Percentiles rank a stretch among this genome's conserved stretches.
Conservation (phyloP, 2,797 vertebrate species). For the Myiotriccus ornatus region DNA sequence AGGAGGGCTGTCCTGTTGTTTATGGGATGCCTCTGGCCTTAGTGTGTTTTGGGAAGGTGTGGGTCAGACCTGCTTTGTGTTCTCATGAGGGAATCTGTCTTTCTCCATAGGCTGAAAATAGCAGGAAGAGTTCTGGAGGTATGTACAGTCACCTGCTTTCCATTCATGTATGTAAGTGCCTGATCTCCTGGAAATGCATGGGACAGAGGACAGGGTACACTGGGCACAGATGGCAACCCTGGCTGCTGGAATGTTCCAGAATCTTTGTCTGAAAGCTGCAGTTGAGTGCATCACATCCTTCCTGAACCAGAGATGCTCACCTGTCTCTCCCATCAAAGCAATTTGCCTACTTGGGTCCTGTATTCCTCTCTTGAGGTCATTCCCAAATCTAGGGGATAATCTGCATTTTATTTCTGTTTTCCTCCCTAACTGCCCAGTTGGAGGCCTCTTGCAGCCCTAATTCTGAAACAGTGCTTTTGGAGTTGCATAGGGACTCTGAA, state of each 20-base stretch:
- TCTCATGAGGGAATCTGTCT: background rate
- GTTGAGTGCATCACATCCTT: fast-evolving
- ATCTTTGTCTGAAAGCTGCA: background rate
- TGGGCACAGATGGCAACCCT: background rate
- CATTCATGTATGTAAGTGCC: fast-evolving
- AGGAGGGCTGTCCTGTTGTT: background rate
- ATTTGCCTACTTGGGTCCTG: background rate
- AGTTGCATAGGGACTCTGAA: background rate
- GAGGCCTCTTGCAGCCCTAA: background rate
- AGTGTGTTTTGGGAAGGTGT: background rate
- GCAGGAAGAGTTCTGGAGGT: conserved; percentile 79
- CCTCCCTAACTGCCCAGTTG: background rate
- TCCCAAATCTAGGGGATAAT: background rate
- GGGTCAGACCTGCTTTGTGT: background rate
- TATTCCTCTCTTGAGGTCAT: background rate
- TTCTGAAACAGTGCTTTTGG: background rate
- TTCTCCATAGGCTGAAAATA: conserved; percentile 74
- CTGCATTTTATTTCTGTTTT: background rate
- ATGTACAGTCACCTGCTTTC: background rate
- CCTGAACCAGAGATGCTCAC: background rate
- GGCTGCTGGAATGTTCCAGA: background rate
- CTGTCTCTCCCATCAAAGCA: background rate
- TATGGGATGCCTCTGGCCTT: background rate
- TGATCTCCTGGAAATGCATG: background rate
- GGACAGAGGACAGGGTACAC: background rate